Conservation (phyloP, 2,113 vertebrate genomes). For the Syngnathus typhle region DNA sequence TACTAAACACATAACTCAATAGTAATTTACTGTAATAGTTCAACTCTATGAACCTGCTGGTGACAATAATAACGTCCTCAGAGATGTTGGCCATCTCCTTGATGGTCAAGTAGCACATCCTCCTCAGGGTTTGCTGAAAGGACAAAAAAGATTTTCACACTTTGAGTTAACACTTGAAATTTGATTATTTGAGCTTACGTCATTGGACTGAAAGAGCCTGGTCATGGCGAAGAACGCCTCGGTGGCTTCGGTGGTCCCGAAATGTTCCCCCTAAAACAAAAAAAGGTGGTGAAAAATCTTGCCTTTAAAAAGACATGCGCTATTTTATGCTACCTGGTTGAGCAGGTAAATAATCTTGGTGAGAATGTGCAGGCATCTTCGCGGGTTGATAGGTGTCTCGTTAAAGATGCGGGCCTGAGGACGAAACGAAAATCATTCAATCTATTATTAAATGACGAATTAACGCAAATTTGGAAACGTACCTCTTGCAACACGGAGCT, state of each 20-base stretch:
- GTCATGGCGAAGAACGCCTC: slow-evolving; percentile 99
- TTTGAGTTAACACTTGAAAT: background rate
- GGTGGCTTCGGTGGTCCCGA: slow-evolving; percentile 93
- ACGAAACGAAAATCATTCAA: background rate
- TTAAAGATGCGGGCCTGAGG: slow-evolving; percentile 91
- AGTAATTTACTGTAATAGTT: background rate
- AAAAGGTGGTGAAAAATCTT: background rate
- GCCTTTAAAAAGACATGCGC: no score
- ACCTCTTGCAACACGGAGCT: slow-evolving; percentile 97
- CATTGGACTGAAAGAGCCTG: slow-evolving; percentile 93
- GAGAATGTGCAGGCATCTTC: slow-evolving; percentile 95
- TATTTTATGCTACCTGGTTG: slow-evolving; percentile 79
- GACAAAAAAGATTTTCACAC: background rate
- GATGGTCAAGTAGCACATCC: slow-evolving; percentile 98
- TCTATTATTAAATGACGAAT: background rate
- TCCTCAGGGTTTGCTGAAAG: slow-evolving; percentile 87
- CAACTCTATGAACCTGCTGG: slow-evolving; percentile 78
- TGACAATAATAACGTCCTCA: slow-evolving; percentile 98
- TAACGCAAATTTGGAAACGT: slow-evolving; percentile 1
- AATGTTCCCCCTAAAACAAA: slow-evolving; percentile 84
- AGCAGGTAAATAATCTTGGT: slow-evolving; percentile 97
- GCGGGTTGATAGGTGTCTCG: slow-evolving; percentile 94
- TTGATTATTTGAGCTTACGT: slow-evolving; percentile 70
- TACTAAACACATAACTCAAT: background rate
- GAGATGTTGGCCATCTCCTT: slow-evolving; percentile 99